Conservation (phyloP, 2,888 invertebrate species). For the Athalia cordata region DNA sequence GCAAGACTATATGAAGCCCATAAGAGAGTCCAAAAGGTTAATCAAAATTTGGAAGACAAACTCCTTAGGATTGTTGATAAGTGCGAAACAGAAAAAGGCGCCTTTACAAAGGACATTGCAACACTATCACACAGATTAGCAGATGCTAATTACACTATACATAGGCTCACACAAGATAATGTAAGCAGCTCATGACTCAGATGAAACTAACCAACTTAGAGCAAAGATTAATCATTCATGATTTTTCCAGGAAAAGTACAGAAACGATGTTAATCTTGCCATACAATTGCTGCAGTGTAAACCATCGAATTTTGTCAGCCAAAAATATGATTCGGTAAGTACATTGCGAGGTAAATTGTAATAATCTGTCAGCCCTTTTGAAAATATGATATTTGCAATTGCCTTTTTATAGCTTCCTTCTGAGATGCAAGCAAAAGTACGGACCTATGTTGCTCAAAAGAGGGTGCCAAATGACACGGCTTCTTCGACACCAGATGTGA, state of each 20-base stretch:
- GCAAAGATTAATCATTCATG: conserved; percentile 9
- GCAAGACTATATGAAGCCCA: conserved; percentile 92
- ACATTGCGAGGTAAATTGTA: too few species aligned
- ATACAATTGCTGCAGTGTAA: conserved; percentile 96
- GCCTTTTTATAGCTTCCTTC: conserved; percentile 84
- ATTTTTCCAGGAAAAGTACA: conserved; percentile 87
- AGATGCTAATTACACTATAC: conserved; percentile 89
- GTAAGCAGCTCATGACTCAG: conserved; percentile 75
- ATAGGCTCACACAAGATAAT: conserved; percentile 90
- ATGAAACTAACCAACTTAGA: not conserved
- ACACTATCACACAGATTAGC: conserved; percentile 88
- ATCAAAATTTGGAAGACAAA: conserved; percentile 96
- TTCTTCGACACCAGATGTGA: conserved; percentile 74
- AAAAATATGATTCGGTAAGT: conserved; percentile 92
- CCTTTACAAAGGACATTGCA: conserved; percentile 90
- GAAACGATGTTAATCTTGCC: conserved; percentile 94
- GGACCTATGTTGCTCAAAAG: conserved; percentile 83
- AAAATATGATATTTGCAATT: not conserved
- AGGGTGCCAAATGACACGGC: conserved; percentile 72
- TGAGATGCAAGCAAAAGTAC: conserved; percentile 93
- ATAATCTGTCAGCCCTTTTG: not conserved
- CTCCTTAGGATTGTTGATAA: conserved; percentile 93
- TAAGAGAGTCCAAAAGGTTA: conserved; percentile 93
- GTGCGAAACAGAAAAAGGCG: conserved; percentile 91
- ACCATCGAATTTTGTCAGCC: conserved; percentile 94